Percentiles rank a stretch among this genome's conserved stretches.
Conservation (phyloP, 2,113 vertebrate genomes). For the Sylvicapra grimmia region DNA sequence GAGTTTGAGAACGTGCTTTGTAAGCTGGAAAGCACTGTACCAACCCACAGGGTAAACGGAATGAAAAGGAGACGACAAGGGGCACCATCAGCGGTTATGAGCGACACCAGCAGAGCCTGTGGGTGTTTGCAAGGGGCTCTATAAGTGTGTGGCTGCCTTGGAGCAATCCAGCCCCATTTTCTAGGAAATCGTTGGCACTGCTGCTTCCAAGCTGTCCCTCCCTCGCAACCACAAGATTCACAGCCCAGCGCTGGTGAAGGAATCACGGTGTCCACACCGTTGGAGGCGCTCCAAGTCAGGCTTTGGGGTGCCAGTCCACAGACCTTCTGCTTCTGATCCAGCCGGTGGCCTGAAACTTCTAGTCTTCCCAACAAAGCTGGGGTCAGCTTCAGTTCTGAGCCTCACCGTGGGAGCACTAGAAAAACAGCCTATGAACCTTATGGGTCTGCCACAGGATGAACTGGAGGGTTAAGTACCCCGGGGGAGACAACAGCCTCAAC, state of each 20-base stretch:
- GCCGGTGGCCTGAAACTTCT: background rate
- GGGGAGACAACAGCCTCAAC: background rate
- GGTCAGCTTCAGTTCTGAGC: background rate
- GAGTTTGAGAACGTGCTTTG: background rate
- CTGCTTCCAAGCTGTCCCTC: background rate
- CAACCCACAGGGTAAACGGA: background rate
- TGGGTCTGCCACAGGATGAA: background rate
- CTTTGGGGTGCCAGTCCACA: background rate
- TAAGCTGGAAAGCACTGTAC: background rate
- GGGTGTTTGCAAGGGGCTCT: background rate
- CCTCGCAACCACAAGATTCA: background rate
- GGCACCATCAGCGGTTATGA: too few species aligned
- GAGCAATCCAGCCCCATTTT: background rate
- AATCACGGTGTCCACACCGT: background rate
- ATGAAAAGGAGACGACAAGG: accelerated
- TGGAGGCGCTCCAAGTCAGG: background rate
- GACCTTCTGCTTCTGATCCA: background rate
- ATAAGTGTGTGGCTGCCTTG: background rate
- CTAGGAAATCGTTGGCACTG: background rate
- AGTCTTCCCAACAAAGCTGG: background rate
- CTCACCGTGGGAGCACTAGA: background rate
- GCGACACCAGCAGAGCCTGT: background rate
- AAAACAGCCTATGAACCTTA: background rate
- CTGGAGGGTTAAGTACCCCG: background rate
- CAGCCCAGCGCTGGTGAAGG: background rate